Evolutionary conservation across 2,113 vertebrate species (phyloP), one percentile per base, ranked within the genome.

Genomic region (Anhinga rufa): DNA sequence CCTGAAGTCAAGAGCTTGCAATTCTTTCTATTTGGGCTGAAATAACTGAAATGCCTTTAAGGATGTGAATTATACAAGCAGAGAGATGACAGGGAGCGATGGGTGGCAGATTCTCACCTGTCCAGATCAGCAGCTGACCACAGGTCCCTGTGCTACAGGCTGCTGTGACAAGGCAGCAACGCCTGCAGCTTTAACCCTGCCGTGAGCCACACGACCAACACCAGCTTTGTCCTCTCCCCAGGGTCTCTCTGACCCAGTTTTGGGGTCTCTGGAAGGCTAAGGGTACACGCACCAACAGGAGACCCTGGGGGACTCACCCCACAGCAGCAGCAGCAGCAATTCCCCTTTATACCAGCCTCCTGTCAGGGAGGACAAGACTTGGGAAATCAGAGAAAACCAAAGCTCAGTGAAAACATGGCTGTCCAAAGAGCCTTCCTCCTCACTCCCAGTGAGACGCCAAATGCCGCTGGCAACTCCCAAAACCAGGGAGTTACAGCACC

Each of bases 121-220:
- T 12, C 6, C 6, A 1, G 22, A 48, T 22, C 62, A 32, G 68
- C 6, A 9, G 68, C 61, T 36, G 68, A n/a, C 83, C 57, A 26
- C 74, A 40, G 74, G 83, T 83, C 78, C 38, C 49, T 14, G 83
- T 3, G 17, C 28, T 22, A 7, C 19, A 4, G 36, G 17, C 26
- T 60, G 46, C 65, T 22, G 51, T 14, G 60, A 44, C 78, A 51
- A 32, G 54, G 64, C 80, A 70, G 57, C 76, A 57, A 31, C 4
- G 0, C 57, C 75, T 17, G 69, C 10, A 46, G 24, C 55, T 28
- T 42, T 48, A 34, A 57, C 80, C 76, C 80, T 58, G 57, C 44
- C 92, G 26, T 0, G 0, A 72, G 57, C 69, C 29, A 29, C 24
- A 1, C 2, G 2, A 9, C 31, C 58, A 26, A 10, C 32, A 19